phyloP scores from a whole-genome alignment of 2,113 vertebrate genomes.

The Natator depressus region DNA sequence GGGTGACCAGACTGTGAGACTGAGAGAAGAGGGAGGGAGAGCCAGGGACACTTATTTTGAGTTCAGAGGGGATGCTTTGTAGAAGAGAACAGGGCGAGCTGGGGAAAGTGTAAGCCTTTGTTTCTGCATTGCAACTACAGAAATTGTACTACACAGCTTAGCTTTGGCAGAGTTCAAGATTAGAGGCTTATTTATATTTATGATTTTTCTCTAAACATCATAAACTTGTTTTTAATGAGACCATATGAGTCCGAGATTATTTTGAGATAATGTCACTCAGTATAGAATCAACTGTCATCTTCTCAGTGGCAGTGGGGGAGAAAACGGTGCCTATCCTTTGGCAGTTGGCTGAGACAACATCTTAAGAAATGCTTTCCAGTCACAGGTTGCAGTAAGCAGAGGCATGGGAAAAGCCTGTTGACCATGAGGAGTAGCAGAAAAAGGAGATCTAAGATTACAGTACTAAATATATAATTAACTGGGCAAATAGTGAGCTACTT shows the following conservation, averaged over 20 bases:
- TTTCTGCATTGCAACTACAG: neutral
- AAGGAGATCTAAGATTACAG: neutral
- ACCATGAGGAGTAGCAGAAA: neutral
- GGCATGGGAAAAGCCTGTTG: neutral
- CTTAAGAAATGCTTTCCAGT: neutral
- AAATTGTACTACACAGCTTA: neutral
- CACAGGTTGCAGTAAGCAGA: neutral
- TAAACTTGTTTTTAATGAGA: constrained; percentile 9
- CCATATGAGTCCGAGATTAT: neutral
- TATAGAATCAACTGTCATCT: neutral
- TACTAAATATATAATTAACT: neutral
- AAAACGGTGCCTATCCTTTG: neutral
- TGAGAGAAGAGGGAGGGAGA: neutral
- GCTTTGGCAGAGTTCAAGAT: neutral
- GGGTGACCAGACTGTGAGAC: neutral
- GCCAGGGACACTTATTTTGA: neutral
- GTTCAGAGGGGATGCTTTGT: neutral
- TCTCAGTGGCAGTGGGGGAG: neutral
- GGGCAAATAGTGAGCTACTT: neutral
- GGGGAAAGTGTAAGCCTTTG: neutral
- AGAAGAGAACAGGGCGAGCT: neutral
- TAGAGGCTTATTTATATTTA: neutral
- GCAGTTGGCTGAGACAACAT: neutral
- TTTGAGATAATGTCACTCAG: neutral
- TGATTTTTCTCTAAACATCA: neutral